Evolutionary conservation across 1,140 invertebrate species (phyloP), one percentile per base, ranked within the genome.

Genomic region (Formica selysi): DNA sequence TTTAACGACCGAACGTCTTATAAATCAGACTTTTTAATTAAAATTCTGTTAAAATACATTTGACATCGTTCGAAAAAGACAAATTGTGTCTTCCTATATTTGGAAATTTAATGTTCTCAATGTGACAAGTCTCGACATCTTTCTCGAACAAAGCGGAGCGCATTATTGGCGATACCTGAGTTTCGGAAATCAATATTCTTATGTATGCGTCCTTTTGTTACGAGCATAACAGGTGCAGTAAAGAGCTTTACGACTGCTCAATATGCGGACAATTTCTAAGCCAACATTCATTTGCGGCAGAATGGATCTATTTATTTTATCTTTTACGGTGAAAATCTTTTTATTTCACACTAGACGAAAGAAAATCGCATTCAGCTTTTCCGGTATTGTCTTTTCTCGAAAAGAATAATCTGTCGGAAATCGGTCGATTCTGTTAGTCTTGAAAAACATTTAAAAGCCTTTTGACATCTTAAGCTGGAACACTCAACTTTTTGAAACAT

Each of bases 11-110:
- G n/a, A 73, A 10, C 8, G 13, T 48, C 22, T 13, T 70, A 70
- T 19, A 70, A 70, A 70, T 70, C 2, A 48, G 16, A 29, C 11
- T 74, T 13, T 59, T 59, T 59, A 59, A n/a, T 22, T 74, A 74
- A 57, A 22, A 16, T 73, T 16, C 2, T 13, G 1, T 59, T 26
- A 22, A 76, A 76, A 7, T 57, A n/a, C 3, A 11, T 10, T 38
- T 41, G 3, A 7, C 2, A 38, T n/a, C 29, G 36, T 0, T 16
- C 13, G 13, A 16, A 44, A 36, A 41, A 73, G 51, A 10, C 32
- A n/a, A 4, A 10, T 48, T 48, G 8, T 29, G 6, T 22, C 4
- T 74, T 74, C 32, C 6, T 62, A 26, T 32, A 13, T 64, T 32
- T 32, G 6, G 6, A 13, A 19, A 32, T 3, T 51, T 51, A 0